These are phyloP conservation scores for Myocastor coypus DNA, from an alignment of 2,113 vertebrate genomes.

Conservation along the genomic window DNA sequence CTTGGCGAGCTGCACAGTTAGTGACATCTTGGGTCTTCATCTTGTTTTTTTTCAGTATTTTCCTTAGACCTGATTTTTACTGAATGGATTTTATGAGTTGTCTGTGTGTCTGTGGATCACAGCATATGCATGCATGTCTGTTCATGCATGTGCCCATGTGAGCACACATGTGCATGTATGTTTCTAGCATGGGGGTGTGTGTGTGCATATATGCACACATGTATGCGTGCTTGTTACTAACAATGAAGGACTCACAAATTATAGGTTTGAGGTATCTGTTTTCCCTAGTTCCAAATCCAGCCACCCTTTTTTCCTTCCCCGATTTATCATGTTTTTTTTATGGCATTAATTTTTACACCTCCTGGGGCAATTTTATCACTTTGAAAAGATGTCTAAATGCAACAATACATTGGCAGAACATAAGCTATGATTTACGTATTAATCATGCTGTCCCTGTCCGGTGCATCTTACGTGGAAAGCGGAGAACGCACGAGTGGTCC, in stretches of 20 bases:
- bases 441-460: not conserved
- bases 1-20: not conserved
- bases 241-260: not conserved
- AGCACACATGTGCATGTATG: not conserved
- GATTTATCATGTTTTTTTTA: not conserved
- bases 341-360: not conserved
- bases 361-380: not conserved
- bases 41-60: not conserved
- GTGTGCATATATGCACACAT: fast-evolving
- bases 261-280: not conserved
- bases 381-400: constrained; percentile 7
- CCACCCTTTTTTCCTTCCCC: not conserved
- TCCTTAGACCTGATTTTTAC: not conserved
- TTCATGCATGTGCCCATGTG: too few species aligned
- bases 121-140: not conserved
- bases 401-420: not conserved
- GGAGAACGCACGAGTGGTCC: not conserved
- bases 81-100: not conserved
- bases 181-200: too few species aligned
- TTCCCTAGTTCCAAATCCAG: not conserved
- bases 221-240: too few species aligned
- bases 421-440: not conserved
- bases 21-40: not conserved
- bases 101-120: not conserved
- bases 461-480: fast-evolving